Evolutionary conservation across 1,140 invertebrate genomes (phyloP).

Genomic region (Bombus pyrosoma): DNA sequence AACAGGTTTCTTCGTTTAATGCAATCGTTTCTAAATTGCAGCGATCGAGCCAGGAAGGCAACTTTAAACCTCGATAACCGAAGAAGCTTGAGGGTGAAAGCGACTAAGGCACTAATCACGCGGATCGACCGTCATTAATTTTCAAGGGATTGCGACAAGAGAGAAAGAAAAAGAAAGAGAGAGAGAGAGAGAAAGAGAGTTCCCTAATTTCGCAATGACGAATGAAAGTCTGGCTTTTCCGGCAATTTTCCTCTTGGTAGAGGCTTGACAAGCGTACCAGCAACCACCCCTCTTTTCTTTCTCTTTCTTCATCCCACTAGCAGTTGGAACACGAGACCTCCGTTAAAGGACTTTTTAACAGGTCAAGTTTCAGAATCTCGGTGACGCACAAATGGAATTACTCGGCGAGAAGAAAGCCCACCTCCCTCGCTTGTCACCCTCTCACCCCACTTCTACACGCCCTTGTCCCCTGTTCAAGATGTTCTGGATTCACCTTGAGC

Average conservation of each 20-base stretch:
- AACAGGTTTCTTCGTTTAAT: neutral
- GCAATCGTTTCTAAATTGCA: neutral
- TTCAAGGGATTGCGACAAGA: neutral
- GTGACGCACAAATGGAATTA: slow-evolving; percentile 74
- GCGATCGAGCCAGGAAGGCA: too few relatives aligned
- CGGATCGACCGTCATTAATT: slow-evolving; percentile 45
- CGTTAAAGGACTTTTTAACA: slow-evolving; percentile 75
- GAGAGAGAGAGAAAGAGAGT: neutral
- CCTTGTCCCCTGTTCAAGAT: slow-evolving; percentile 20
- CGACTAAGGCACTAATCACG: slow-evolving; percentile 14
- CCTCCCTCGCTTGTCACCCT: neutral
- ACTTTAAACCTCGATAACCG: neutral
- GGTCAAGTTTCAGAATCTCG: slow-evolving; percentile 74
- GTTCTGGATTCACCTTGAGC: slow-evolving; percentile 55
- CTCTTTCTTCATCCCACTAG: neutral
- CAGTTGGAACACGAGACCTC: slow-evolving; percentile 53
- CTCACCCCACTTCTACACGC: slow-evolving; percentile 14
- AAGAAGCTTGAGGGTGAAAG: slow-evolving; percentile 19
- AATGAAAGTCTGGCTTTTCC: slow-evolving; percentile 48
- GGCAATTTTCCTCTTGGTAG: slow-evolving; percentile 56
- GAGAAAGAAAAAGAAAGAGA: neutral
- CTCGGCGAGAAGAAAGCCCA: slow-evolving; percentile 53
- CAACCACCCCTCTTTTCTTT: neutral
- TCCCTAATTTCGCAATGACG: slow-evolving; percentile 28
- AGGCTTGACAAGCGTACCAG: slow-evolving; percentile 17